A percentile compares a stretch with the other conserved stretches of the same genome.
These are phyloP conservation scores for Laothoe populi DNA, from an alignment of 2,888 invertebrate species.

Conservation along the genomic window DNA sequence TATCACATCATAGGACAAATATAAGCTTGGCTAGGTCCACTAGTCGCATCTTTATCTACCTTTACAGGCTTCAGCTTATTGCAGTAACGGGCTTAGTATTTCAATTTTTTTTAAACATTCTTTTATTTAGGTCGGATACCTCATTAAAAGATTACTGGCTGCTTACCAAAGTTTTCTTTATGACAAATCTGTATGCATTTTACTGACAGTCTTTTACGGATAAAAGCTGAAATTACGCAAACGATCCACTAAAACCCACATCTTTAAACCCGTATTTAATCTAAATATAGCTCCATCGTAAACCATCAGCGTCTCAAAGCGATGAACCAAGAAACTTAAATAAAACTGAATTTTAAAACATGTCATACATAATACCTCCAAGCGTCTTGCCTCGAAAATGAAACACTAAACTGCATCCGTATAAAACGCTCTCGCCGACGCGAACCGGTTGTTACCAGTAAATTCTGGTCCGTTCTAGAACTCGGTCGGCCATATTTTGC, in stretches of 20 bases:
- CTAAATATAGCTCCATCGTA: background rate
- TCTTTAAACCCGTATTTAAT: background rate
- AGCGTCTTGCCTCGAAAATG: constrained; percentile 18
- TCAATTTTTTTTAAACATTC: too few relatives aligned
- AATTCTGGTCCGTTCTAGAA: constrained; percentile 47
- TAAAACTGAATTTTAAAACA: constrained; percentile 21
- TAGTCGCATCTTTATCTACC: too few relatives aligned
- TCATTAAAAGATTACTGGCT: too few relatives aligned
- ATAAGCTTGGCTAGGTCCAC: too few relatives aligned
- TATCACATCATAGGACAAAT: too few relatives aligned
- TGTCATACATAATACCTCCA: constrained; percentile 20
- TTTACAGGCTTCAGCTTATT: too few relatives aligned
- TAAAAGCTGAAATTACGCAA: background rate
- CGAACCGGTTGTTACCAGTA: constrained; percentile 50
- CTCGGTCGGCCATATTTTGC: constrained; percentile 55
- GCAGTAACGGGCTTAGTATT: too few relatives aligned
- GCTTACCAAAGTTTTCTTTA: background rate
- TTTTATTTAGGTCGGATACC: too few relatives aligned
- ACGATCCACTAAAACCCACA: background rate
- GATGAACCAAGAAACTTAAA: constrained; percentile 23
- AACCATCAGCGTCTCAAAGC: constrained; percentile 17
- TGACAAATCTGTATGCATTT: background rate
- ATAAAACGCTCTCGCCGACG: constrained; percentile 30
- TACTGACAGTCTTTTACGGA: background rate
- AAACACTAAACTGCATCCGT: constrained; percentile 20